These are phyloP conservation scores for Heteractis magnifica DNA, from an alignment of 92 coral and sea anemone species.

Conservation along the genomic window DNA sequence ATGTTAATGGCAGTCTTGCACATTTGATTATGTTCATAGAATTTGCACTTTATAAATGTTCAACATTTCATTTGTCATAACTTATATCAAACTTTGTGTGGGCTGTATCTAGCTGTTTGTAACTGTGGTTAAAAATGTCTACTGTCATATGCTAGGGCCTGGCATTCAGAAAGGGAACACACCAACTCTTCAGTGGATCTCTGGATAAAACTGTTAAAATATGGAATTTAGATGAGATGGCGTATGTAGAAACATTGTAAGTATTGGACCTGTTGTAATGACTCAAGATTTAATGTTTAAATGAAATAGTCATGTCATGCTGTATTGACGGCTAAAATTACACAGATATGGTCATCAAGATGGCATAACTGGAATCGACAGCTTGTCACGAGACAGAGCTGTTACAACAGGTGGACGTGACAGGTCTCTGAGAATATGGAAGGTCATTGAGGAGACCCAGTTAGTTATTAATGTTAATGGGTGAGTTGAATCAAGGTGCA, in stretches of 20 bases:
- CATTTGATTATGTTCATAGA: too few species aligned
- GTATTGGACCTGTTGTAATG: constrained; percentile 19
- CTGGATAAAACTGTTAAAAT: constrained; percentile 90
- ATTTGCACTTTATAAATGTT: too few species aligned
- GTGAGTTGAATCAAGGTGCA: constrained; percentile 26
- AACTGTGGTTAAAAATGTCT: neutral
- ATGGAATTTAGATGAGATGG: constrained; percentile 98
- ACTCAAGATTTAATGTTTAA: too few species aligned
- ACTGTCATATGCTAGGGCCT: constrained; percentile 58
- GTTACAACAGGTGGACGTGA: constrained; percentile 95
- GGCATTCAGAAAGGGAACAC: constrained; percentile 89
- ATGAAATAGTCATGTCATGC: too few species aligned
- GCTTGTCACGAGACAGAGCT: constrained; percentile 88
- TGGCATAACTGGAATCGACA: constrained; percentile 82
- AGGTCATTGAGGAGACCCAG: constrained; percentile 89
- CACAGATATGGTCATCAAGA: constrained; percentile 94
- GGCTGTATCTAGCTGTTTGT: too few species aligned
- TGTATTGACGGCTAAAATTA: too few species aligned
- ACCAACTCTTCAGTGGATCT: constrained; percentile 90
- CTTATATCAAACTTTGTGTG: too few species aligned
- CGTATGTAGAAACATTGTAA: constrained; percentile 95
- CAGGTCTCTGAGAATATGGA: constrained; percentile 87
- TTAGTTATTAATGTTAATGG: constrained; percentile 86
- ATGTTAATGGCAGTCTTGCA: too few species aligned
- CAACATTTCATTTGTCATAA: too few species aligned